Base-by-base conservation (phyloP, 1,140 invertebrate genomes). In the Holotrichia oblita region DNA sequence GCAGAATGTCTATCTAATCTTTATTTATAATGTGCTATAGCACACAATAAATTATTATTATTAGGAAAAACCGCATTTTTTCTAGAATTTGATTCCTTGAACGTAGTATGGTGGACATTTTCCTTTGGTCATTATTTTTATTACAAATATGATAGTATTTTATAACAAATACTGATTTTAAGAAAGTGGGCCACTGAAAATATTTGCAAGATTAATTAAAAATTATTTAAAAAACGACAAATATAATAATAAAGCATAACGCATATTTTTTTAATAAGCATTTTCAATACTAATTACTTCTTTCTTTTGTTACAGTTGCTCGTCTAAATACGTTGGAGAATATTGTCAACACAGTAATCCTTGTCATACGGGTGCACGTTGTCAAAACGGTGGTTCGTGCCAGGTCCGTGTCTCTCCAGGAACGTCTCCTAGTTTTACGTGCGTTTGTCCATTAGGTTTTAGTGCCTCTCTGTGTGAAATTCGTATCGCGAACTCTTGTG, bases 321-420 rank as follows among this genome's bases (percentile, higher is more conserved):
- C 95, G 77, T 92, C 94, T 20, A 92, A 93, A 85, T 97, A 93
- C 88, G 95, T 97, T 59, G 97, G 97, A 81, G 96, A 98, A 86
- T 98, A 96, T 88, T 99, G 97, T 85, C 94, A 98, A 85, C 92
- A 97, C 86, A 89, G 92, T 79, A 98, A 98, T 88, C 97, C 97
- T 0, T 99, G 97, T 87, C 91, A 95, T 84, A 96, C 94, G 72
- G 91, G 91, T 24, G 89, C 91, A 12, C 91, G 95, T 61, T 97
- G 95, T 87, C 95, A 97, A 87, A 99, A 99, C 87, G 96, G 96
- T 6, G 97, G 97, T 72, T 94, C 94, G 1, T 99, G 98, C 87
- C 88, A 93, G 78, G 95, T 97, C 22, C 89, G 91, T 73, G 91
- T 93, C 76, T 92, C 91, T 12, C 88, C 88, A 27, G 85, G 88